These are phyloP conservation scores for Augochlora pura DNA, from an alignment of 1,140 invertebrate genomes.

Conservation along the genomic window DNA sequence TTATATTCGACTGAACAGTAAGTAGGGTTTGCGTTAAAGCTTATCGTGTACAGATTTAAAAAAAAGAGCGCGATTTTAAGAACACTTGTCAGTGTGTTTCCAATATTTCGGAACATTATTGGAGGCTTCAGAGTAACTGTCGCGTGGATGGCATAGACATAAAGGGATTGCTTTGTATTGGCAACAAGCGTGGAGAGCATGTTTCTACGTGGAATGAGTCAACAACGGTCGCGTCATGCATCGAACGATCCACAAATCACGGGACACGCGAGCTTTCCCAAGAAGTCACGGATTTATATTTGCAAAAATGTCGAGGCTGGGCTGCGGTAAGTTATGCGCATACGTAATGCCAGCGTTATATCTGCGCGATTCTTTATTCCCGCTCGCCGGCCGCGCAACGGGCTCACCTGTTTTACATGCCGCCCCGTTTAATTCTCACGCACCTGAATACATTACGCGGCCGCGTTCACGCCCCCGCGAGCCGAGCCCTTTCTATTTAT, in stretches of 20 bases:
- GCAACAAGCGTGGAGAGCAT: too few species aligned
- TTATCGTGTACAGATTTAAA: too few species aligned
- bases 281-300: conserved; percentile 39
- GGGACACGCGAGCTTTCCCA: conserved; percentile 26
- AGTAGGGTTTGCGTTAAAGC: too few species aligned
- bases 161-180: too few species aligned
- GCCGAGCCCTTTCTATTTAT: too few species aligned
- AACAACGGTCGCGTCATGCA: conserved; percentile 20
- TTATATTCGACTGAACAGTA: too few species aligned
- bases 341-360: conserved; percentile 40
- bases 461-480: too few species aligned
- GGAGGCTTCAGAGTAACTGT: too few species aligned
- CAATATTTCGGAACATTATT: too few species aligned
- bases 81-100: too few species aligned
- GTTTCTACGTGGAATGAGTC: conserved; percentile 3
- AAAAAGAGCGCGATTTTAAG: too few species aligned
- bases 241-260: conserved; percentile 41
- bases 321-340: conserved; percentile 44
- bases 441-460: neutral
- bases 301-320: conserved; percentile 50
- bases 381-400: neutral
- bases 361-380: conserved; percentile 29
- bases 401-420: conserved; percentile 16
- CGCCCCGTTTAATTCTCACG: conserved; percentile 36
- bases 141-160: too few species aligned